Evolutionary conservation across 37 sponge, comb jelly and placozoan species (phyloP), one percentile per base, ranked within the genome.

Genomic region (Mnemiopsis leidyi): DNA sequence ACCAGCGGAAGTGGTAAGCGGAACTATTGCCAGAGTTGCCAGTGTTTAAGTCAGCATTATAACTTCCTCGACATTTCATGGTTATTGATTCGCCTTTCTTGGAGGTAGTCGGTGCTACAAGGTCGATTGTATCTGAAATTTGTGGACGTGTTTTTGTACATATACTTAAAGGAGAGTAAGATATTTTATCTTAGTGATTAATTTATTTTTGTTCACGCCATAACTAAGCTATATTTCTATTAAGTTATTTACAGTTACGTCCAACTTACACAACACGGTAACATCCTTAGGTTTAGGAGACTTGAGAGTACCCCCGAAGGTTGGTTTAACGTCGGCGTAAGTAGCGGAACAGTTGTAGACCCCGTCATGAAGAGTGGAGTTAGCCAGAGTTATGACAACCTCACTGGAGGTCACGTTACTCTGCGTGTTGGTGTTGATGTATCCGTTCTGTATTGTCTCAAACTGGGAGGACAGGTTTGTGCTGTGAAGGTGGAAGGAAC

Each of bases 331-430:
- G 25, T 36, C 48, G 0, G 40, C 35, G 90, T 85, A 85, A 3
- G 90, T 85, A 33, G 90, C 90, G 0, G 90, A 36, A 33, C 90
- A 85, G 61, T 38, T n/a, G 61, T 85, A 85, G 24, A 38, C 61
- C 61, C 90, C 90, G 36, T 85, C 35, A 61, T 85, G 90, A 3
- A 24, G 7, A 40, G 24, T n/a, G 48, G 90, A 5, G 29, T 39
- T 40, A 32, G 90, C 36, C 1, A 85, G 90, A n/a, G 90, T 40
- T 38, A 85, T 85, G 29, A 39, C 61, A 0, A 85, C n/a, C 26
- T 32, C n/a, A 28, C 90, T 85, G 0, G 25, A 23, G 20, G 90
- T 85, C 16, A 39, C 1, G 61, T 18, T 25, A 26, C 7, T 32
- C 23, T 38, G 25, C 3, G 90, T 85, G 23, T 29, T n/a, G 26